A percentile compares a stretch with the other conserved stretches of the same genome.
These are phyloP conservation scores for Otocyon megalotis DNA, from an alignment of 2,113 vertebrate genomes.

Conservation along the genomic window DNA sequence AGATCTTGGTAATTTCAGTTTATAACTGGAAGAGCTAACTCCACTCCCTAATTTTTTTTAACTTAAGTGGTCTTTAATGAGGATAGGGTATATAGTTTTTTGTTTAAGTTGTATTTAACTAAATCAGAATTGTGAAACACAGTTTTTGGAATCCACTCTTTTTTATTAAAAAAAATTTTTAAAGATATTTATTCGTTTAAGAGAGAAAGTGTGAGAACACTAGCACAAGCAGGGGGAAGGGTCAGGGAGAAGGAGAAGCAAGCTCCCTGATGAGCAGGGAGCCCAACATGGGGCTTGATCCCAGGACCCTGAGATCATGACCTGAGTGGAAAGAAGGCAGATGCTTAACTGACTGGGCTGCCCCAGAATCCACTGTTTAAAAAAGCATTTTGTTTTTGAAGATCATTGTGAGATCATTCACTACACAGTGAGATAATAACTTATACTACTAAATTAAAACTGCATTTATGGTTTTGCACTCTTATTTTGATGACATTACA, in stretches of 20 bases:
- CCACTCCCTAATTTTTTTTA: background rate
- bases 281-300: too few species aligned
- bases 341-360: background rate
- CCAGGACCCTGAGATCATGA: too few species aligned
- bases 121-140: background rate
- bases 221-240: background rate
- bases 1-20: slow-evolving; percentile 92
- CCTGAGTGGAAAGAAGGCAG: background rate
- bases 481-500: background rate
- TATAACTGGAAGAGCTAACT: background rate
- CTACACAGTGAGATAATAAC: background rate
- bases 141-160: background rate
- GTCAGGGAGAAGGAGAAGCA: background rate
- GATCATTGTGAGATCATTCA: slow-evolving; percentile 1
- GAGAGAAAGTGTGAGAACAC: background rate
- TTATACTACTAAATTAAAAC: background rate
- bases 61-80: background rate
- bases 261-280: too few species aligned
- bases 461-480: background rate
- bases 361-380: background rate
- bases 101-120: background rate
- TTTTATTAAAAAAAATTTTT: slow-evolving; percentile 19
- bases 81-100: background rate
- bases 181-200: background rate
- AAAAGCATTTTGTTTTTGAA: slow-evolving; percentile 40